Conservation (phyloP, 1,140 invertebrate genomes). For the Parapsyche elsis region DNA sequence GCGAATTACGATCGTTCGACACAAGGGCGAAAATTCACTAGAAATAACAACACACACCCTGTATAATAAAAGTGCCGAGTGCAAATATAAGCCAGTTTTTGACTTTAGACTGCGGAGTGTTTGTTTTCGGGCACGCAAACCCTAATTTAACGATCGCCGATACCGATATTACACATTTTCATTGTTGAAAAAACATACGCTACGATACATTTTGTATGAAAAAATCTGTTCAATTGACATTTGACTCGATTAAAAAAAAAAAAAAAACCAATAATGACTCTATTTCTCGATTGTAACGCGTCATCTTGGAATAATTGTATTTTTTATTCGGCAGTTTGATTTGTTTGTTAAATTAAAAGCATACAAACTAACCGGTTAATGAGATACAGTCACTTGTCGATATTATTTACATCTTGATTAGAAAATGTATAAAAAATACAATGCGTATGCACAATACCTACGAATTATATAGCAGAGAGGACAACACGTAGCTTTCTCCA, state of each 20-base stretch:
- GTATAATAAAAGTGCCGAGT: neutral
- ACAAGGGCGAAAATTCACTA: conserved; percentile 25
- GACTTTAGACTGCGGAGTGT: conserved; percentile 9
- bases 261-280: neutral
- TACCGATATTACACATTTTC: neutral
- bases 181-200: too few relatives aligned
- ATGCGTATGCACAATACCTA: too few relatives aligned
- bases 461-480: too few relatives aligned
- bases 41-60: conserved; percentile 11
- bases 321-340: neutral
- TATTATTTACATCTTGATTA: neutral
- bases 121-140: neutral
- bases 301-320: conserved; percentile 12
- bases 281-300: neutral
- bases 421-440: neutral
- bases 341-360: neutral
- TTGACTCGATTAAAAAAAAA: neutral
- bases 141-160: neutral
- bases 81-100: neutral
- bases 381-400: neutral
- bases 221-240: too few relatives aligned
- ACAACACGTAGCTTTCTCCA: too few relatives aligned
- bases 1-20: neutral
- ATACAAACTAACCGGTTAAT: neutral
- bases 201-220: too few relatives aligned